Evolutionary conservation across 2,888 invertebrate species (phyloP).

Genomic region (Tortrix viridana): DNA sequence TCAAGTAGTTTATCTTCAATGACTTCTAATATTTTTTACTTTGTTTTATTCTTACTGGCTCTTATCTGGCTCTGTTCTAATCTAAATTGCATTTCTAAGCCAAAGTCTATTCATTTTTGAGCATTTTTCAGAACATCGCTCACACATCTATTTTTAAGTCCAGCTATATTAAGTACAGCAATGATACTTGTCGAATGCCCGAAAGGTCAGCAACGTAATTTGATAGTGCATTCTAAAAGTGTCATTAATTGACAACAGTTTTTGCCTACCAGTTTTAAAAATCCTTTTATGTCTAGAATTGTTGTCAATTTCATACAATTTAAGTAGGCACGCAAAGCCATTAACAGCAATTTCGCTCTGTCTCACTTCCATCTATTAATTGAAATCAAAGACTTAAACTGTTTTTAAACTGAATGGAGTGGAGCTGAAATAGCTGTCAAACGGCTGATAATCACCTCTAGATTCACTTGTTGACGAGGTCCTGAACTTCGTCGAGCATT

Average conservation of each 20-base stretch:
- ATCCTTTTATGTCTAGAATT: constrained; percentile 2
- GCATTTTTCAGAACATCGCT: constrained; percentile 30
- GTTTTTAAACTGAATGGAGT: constrained; percentile 11
- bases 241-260: constrained; percentile 32
- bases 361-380: background rate
- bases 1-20: constrained; percentile 45
- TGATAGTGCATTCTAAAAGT: constrained; percentile 23
- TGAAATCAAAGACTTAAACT: background rate
- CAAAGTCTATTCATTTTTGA: constrained; percentile 52
- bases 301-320: constrained; percentile 33
- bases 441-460: constrained; percentile 71
- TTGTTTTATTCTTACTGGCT: constrained; percentile 49
- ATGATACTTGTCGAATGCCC: constrained; percentile 27
- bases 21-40: constrained; percentile 58
- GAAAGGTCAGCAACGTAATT: background rate
- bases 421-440: constrained; percentile 54
- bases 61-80: constrained; percentile 68
- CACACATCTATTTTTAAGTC: constrained; percentile 27
- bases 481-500: constrained; percentile 74
- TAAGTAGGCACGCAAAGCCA: constrained; percentile 37
- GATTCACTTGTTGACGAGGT: constrained; percentile 75
- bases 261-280: constrained; percentile 3
- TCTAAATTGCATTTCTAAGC: constrained; percentile 72
- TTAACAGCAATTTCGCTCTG: constrained; percentile 35
- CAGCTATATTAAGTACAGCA: constrained; percentile 14